phyloP scores from a whole-genome alignment of 1,140 invertebrate genomes.

The Eriosoma lanigerum region DNA sequence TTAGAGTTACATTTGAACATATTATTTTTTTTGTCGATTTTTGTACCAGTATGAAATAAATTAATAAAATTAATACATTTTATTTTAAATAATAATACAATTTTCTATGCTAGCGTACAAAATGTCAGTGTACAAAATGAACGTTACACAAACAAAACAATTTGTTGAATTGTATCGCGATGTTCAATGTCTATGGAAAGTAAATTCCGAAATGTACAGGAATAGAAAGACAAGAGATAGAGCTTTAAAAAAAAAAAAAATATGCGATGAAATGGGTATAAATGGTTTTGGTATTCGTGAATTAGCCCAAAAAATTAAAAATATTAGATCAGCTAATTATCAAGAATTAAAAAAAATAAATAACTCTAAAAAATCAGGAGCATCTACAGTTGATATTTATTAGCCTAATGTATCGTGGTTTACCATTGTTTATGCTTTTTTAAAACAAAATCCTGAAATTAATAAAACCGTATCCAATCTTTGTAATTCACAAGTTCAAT shows the following conservation, averaged over 20 bases:
- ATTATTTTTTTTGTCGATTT: no score
- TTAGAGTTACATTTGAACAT: no score
- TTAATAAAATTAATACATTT: no score
- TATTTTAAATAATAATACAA: no score
- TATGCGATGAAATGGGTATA: no score
- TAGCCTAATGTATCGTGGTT: background rate
- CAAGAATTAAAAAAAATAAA: background rate
- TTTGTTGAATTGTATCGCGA: conserved; percentile 17
- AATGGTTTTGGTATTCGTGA: conserved; percentile 16
- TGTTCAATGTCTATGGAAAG: background rate
- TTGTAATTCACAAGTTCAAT: background rate
- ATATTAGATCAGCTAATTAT: background rate
- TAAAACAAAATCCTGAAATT: background rate
- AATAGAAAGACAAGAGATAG: background rate
- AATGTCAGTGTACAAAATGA: conserved; percentile 17
- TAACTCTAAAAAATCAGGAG: background rate
- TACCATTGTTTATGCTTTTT: background rate
- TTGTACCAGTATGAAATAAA: no score
- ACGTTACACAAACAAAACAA: background rate
- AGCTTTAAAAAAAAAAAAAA: background rate
- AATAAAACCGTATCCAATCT: background rate
- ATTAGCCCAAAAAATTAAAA: background rate
- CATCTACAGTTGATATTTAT: background rate
- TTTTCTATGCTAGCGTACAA: no score
- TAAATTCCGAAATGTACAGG: background rate